These are phyloP conservation scores for Cataglyphis livida DNA, from an alignment of 2,888 invertebrate species.

Conservation along the genomic window DNA sequence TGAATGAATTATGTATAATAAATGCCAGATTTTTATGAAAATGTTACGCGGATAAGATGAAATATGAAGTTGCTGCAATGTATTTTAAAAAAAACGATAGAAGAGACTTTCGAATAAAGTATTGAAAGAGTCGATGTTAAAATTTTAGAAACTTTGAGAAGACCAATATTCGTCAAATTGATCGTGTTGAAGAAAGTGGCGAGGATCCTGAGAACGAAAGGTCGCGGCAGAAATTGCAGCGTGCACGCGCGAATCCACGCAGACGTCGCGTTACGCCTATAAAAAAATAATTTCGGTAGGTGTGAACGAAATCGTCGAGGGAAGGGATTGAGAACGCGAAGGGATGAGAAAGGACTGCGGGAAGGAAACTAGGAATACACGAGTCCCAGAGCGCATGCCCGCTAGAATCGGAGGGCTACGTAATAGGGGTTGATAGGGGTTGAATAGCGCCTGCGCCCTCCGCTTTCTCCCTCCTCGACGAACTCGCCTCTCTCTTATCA, in stretches of 20 bases:
- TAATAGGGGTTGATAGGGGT: conserved; percentile 51
- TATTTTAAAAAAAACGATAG: neutral
- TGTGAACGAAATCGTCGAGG: conserved; percentile 81
- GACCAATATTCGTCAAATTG: neutral
- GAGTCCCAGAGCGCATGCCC: conserved; percentile 65
- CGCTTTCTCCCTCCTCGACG: conserved; percentile 43
- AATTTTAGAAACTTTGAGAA: conserved; percentile 21
- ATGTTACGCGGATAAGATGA: neutral
- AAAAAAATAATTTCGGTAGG: conserved; percentile 82
- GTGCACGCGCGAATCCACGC: conserved; percentile 72
- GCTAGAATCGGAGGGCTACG: neutral
- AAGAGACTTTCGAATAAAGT: neutral
- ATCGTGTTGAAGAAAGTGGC: conserved; percentile 1
- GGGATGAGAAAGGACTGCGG: conserved; percentile 43
- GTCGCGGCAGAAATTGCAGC: conserved; percentile 58
- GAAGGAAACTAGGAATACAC: conserved; percentile 40
- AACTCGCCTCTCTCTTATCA: conserved; percentile 74
- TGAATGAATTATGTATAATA: neutral
- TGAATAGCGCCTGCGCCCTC: conserved; percentile 81
- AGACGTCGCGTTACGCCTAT: conserved; percentile 80
- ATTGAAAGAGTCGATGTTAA: neutral
- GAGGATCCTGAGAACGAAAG: conserved; percentile 24
- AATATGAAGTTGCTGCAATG: neutral
- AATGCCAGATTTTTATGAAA: neutral
- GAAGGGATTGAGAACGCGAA: conserved; percentile 46